Evolutionary conservation across 2,113 vertebrate genomes (phyloP).

Genomic region (Coreoperca whiteheadi): DNA sequence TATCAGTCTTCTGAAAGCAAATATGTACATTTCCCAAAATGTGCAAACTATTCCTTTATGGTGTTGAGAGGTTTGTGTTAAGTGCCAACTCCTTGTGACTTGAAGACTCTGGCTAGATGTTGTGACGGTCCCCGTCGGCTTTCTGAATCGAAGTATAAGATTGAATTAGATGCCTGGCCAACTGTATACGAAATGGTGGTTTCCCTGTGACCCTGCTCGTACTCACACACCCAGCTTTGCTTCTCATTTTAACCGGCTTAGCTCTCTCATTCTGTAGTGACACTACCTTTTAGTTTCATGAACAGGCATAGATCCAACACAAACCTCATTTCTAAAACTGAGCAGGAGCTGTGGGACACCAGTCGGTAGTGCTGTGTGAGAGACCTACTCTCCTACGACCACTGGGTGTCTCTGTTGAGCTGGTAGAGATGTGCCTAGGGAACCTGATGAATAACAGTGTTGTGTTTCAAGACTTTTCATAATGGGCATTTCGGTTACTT

Average conservation of each 20-base stretch:
- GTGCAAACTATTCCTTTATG: too few relatives aligned
- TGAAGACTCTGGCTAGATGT: too few relatives aligned
- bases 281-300: background rate
- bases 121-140: background rate
- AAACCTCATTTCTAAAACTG: background rate
- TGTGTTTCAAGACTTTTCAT: slow-evolving; percentile 60
- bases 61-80: too few relatives aligned
- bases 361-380: background rate
- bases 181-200: background rate
- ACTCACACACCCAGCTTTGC: too few relatives aligned
- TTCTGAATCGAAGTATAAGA: background rate
- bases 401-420: slow-evolving; percentile 71
- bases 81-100: too few relatives aligned
- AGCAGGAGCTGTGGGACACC: too few relatives aligned
- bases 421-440: background rate
- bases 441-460: slow-evolving; percentile 20
- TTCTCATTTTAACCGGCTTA: background rate
- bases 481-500: slow-evolving; percentile 75
- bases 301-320: background rate
- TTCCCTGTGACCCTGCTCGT: background rate
- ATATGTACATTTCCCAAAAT: too few relatives aligned
- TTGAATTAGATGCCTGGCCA: background rate
- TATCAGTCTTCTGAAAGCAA: too few relatives aligned
- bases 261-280: background rate
- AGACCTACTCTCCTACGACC: slow-evolving; percentile 18